These are phyloP conservation scores for Xylota segnis DNA, from an alignment of 2,888 invertebrate genomes.

Conservation along the genomic window DNA sequence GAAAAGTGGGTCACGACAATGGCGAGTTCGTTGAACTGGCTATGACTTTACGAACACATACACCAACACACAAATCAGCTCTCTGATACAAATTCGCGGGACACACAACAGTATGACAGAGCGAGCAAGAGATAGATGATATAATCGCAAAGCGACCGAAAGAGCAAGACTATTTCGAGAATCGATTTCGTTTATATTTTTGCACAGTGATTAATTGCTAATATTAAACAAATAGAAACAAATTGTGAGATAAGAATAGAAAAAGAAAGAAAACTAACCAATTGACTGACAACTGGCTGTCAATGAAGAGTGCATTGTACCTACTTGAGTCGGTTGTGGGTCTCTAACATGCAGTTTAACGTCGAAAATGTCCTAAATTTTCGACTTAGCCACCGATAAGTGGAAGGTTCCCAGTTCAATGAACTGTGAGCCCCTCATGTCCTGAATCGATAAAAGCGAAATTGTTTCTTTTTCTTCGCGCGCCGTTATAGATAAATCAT, in stretches of 20 bases:
- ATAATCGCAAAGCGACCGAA: conserved; percentile 26
- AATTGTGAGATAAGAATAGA: conserved; percentile 56
- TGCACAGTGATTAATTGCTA: conserved; percentile 70
- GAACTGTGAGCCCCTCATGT: conserved; percentile 44
- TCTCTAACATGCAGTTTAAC: conserved; percentile 33
- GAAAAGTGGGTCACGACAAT: conserved; percentile 85
- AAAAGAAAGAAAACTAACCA: conserved; percentile 13
- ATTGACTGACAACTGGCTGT: conserved; percentile 56
- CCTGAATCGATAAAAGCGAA: conserved; percentile 64
- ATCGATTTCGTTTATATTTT: conserved; percentile 73
- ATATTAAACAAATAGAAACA: conserved; percentile 63
- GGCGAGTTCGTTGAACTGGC: conserved; percentile 85
- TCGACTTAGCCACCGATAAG: conserved; percentile 22
- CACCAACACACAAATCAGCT: conserved; percentile 39
- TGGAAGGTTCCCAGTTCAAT: conserved; percentile 50
- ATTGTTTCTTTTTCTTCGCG: conserved; percentile 9
- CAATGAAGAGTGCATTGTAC: conserved; percentile 70
- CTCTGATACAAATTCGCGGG: conserved; percentile 78
- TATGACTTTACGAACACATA: conserved; percentile 78
- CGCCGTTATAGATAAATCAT: conserved; percentile 42
- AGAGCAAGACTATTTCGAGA: conserved; percentile 67
- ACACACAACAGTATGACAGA: conserved; percentile 77
- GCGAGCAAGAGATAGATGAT: conserved; percentile 45
- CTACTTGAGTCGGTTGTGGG: not conserved
- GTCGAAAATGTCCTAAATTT: conserved; percentile 41